Conservation (phyloP, 2,888 invertebrate species). For the Leucophenga maculata region DNA sequence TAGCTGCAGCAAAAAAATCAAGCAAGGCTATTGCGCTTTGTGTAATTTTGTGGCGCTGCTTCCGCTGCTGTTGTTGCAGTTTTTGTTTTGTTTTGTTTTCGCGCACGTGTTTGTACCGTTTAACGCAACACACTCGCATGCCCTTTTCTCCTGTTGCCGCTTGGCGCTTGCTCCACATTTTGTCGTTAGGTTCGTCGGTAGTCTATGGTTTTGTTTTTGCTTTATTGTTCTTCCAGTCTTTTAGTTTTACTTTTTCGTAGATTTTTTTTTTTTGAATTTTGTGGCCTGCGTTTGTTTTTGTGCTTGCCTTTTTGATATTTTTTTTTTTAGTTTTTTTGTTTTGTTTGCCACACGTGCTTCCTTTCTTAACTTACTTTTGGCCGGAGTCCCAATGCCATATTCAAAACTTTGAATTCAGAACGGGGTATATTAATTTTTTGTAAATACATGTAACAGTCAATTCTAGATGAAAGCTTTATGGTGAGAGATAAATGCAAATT, state of each 20-base stretch:
- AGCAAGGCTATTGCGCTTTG: slow-evolving; percentile 41
- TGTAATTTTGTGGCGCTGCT: slow-evolving; percentile 39
- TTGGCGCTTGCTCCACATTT: slow-evolving; percentile 28
- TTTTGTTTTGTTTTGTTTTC: background rate
- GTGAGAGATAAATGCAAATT: too few relatives aligned
- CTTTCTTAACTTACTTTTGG: slow-evolving; percentile 10
- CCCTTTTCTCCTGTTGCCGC: slow-evolving; percentile 13
- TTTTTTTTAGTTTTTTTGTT: slow-evolving; percentile 9
- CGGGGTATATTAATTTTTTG: background rate
- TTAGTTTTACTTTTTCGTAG: slow-evolving; percentile 43
- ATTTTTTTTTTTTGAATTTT: slow-evolving; percentile 39
- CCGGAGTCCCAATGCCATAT: slow-evolving; percentile 14
- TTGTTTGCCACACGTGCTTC: slow-evolving; percentile 21
- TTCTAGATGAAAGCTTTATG: too few relatives aligned
- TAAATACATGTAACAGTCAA: background rate
- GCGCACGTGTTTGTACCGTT: slow-evolving; percentile 17
- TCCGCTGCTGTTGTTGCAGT: slow-evolving; percentile 28
- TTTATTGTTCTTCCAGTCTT: background rate
- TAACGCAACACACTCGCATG: slow-evolving; percentile 22
- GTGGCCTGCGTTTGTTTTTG: slow-evolving; percentile 28
- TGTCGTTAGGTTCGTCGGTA: slow-evolving; percentile 21
- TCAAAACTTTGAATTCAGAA: background rate
- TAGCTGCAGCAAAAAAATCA: background rate
- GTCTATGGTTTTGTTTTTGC: slow-evolving; percentile 34
- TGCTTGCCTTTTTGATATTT: slow-evolving; percentile 27